Evolutionary conservation across 2,113 vertebrate genomes (phyloP).

Genomic region (Sapayoa aenigma): DNA sequence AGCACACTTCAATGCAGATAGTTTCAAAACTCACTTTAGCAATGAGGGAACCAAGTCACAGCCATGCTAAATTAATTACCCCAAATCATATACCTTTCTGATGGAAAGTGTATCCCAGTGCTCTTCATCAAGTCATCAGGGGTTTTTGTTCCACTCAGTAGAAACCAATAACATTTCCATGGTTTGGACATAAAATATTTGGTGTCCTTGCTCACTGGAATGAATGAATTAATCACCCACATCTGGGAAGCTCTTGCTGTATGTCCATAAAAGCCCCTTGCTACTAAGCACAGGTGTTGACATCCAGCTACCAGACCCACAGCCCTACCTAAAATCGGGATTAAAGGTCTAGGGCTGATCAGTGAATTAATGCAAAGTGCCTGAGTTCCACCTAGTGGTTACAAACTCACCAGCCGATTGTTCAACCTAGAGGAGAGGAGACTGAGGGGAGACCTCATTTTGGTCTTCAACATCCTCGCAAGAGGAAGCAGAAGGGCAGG

Average conservation of each 20-base stretch:
- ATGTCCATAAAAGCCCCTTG: neutral
- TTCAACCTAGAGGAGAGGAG: neutral
- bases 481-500: accelerated
- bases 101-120: neutral
- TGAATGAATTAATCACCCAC: neutral
- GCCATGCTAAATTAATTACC: neutral
- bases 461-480: neutral
- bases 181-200: neutral
- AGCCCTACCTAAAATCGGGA: neutral
- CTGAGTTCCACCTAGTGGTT: constrained; percentile 45
- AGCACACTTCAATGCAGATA: neutral
- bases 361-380: neutral
- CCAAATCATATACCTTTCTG: neutral
- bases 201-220: neutral
- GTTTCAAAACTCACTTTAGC: neutral
- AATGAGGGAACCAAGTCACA: neutral
- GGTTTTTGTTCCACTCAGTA: neutral
- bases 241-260: neutral
- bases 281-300: neutral
- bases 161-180: neutral
- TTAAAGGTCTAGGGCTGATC: accelerated
- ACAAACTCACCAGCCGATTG: neutral
- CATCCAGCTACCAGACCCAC: neutral
- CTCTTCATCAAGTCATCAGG: neutral
- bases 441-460: neutral